phyloP scores from a whole-genome alignment of 53 echinoderm and acorn worm species.

The Holothuria scabra region DNA sequence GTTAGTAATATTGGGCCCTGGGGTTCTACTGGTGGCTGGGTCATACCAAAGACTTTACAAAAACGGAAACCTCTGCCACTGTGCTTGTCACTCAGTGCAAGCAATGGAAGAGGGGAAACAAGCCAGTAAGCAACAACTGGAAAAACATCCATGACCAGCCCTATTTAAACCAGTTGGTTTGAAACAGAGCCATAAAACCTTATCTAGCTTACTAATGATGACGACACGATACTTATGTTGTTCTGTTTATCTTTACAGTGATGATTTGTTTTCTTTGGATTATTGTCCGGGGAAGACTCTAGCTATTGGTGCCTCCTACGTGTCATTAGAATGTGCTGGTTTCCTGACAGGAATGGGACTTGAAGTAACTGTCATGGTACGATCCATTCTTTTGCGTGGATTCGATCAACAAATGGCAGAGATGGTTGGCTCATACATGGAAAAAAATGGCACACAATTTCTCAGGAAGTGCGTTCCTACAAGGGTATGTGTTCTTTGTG shows the following conservation, averaged over 20 bases:
- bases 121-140: no score
- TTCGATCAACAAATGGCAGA: slow-evolving; percentile 95
- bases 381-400: slow-evolving; percentile 89
- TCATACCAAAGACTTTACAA: no score
- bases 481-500: slow-evolving; percentile 53
- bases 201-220: no score
- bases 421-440: slow-evolving; percentile 83
- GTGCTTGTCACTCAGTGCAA: no score
- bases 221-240: not conserved
- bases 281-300: slow-evolving; percentile 95
- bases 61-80: no score
- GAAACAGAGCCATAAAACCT: no score
- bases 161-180: no score
- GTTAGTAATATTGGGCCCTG: no score
- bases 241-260: slow-evolving; percentile 56
- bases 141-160: no score
- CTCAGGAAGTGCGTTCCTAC: slow-evolving; percentile 85
- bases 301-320: slow-evolving; percentile 95
- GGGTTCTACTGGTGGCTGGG: no score
- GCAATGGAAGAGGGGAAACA: no score
- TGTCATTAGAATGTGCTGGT: slow-evolving; percentile 95
- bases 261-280: slow-evolving; percentile 89
- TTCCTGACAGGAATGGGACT: slow-evolving; percentile 94
- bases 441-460: slow-evolving; percentile 79
- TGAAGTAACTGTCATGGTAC: slow-evolving; percentile 94